Conservation (phyloP, 2,888 invertebrate species). For the Congeria kusceri region DNA sequence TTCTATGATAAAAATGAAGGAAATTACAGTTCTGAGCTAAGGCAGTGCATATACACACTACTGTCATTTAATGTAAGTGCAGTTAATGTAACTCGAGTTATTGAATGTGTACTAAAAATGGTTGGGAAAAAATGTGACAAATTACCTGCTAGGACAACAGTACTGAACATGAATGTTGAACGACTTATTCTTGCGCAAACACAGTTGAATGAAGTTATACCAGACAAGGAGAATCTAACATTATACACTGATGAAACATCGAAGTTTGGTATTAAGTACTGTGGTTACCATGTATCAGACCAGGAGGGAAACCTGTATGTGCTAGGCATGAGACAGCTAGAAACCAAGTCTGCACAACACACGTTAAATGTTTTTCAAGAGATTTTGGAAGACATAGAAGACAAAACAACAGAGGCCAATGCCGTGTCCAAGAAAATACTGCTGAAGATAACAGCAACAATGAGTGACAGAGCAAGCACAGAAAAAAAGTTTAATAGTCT, state of each 20-base stretch:
- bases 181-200: constrained; percentile 28
- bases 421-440: constrained; percentile 15
- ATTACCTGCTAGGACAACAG: constrained; percentile 20
- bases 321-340: constrained; percentile 17
- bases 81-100: not conserved
- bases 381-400: constrained; percentile 31
- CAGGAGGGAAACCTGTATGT: constrained; percentile 28
- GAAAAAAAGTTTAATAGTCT: constrained; percentile 55
- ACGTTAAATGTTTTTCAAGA: constrained; percentile 15
- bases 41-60: constrained; percentile 28
- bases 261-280: constrained; percentile 29
- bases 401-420: constrained; percentile 3
- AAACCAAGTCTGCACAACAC: constrained; percentile 20
- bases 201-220: constrained; percentile 23
- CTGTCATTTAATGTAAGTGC: constrained; percentile 25
- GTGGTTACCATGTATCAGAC: constrained; percentile 33
- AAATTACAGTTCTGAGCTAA: constrained; percentile 18
- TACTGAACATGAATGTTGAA: constrained; percentile 30
- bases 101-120: constrained; percentile 23
- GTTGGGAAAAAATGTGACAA: constrained; percentile 9
- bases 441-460: constrained; percentile 41
- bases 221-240: constrained; percentile 22
- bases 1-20: constrained; percentile 8
- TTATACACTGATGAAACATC: constrained; percentile 33
- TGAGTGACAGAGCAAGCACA: constrained; percentile 40